Evolutionary conservation across 2,888 invertebrate species (phyloP), one percentile per base, ranked within the genome.

Genomic region (Eupithecia inturbata): DNA sequence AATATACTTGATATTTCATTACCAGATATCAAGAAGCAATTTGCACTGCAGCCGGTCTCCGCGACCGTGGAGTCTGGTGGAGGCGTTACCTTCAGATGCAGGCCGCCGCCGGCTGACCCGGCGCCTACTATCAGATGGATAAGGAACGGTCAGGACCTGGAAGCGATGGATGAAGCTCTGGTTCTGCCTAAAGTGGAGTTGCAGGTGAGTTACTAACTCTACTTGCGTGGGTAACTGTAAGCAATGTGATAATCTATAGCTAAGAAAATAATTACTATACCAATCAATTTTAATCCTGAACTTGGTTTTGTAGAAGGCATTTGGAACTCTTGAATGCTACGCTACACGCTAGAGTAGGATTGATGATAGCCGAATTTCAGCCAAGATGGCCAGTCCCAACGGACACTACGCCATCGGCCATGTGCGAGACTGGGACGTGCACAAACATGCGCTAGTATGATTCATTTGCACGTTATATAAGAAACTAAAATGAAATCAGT

Each of bases 21-120:
- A 22, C 31, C 95, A 99, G 99, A 97, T 89, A 95, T 99, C 90
- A 97, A 97, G 92, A 98, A 97, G 92, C 97, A 97, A 88, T 99
- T 99, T 94, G 96, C 96, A 77, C 96, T 97, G 78, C 97, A 97
- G 70, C 99, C 99, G 1, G 96, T 97, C 83, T 97, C 98, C 7
- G 95, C 96, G 70, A 96, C 96, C 22, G 97, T 98, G 49, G 97
- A 98, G 88, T 95, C 97, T 68, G 98, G 97, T 69, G 96, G 96
- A 68, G 96, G 97, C 79, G 97, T 97, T 72, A 97, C 97, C 85
- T 95, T 99, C 81, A 96, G 97, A 79, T 99, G 99, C 91, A 95
- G 97, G 67, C 97, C 99, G 12, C 99, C 99, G 3, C 95, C 95
- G 39, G 98, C 98, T 5, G 96, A 97, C 67, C 99, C 99, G 1